Evolutionary conservation across 2,888 invertebrate species (phyloP).

Genomic region (Apamea crenata): DNA sequence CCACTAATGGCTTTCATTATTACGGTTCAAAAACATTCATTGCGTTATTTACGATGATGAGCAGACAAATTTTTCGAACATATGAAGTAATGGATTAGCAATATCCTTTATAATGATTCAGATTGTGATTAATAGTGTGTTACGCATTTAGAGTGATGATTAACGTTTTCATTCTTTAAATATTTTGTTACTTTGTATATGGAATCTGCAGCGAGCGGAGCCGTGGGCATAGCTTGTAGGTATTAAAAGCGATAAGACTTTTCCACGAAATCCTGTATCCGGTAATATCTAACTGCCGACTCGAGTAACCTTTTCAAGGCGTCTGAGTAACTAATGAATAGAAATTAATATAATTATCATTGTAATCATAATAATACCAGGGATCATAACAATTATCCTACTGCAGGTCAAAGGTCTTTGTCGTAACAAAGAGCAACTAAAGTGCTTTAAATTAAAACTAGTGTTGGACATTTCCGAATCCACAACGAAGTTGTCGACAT

Average conservation of each 20-base stretch:
- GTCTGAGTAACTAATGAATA: too few relatives aligned
- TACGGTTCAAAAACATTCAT: too few relatives aligned
- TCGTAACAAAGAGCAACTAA: neutral
- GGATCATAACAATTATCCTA: neutral
- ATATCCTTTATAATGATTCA: too few relatives aligned
- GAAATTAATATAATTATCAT: neutral
- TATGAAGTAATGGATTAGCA: too few relatives aligned
- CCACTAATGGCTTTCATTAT: too few relatives aligned
- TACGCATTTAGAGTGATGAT: neutral
- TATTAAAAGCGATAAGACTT: neutral
- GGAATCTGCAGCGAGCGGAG: neutral
- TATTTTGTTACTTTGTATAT: neutral
- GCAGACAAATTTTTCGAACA: too few relatives aligned
- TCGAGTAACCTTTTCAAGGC: neutral
- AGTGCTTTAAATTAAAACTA: neutral
- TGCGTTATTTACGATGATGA: too few relatives aligned
- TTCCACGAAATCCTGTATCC: neutral
- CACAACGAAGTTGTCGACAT: too few relatives aligned
- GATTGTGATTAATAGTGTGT: too few relatives aligned
- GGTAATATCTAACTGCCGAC: too few relatives aligned
- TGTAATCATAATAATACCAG: neutral
- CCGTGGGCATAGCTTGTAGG: neutral
- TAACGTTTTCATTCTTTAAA: neutral
- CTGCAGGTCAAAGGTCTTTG: too few relatives aligned
- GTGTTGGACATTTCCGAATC: neutral